A percentile compares a stretch with the other conserved stretches of the same genome.
phyloP scores from a whole-genome alignment of 1,140 invertebrate species.

The Drosophila jambulina region DNA sequence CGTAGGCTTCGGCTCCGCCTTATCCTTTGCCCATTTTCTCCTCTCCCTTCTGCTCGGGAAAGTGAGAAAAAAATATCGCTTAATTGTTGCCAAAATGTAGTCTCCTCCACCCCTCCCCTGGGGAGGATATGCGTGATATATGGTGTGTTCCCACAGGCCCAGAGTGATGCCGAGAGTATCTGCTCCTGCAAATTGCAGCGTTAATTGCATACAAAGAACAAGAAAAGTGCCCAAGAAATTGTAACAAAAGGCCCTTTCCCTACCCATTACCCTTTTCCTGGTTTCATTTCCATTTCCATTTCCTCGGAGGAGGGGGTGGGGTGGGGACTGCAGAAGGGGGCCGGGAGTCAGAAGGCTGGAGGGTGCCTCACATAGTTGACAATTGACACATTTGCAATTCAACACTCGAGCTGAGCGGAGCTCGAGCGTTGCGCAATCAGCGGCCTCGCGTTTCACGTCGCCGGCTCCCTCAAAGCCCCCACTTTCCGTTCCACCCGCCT shows the following conservation, averaged over 20 bases:
- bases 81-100: constrained; percentile 69
- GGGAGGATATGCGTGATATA: constrained; percentile 30
- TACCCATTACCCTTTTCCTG: background rate
- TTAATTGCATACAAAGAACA: constrained; percentile 81
- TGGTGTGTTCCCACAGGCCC: background rate
- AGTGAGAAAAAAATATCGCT: constrained; percentile 53
- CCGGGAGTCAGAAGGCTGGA: constrained; percentile 15
- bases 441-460: constrained; percentile 50
- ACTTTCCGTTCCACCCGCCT: background rate
- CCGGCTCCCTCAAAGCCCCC: background rate
- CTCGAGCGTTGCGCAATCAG: constrained; percentile 64
- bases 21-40: background rate
- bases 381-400: constrained; percentile 84
- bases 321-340: background rate
- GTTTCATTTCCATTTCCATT: constrained; percentile 18
- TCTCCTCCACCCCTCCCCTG: background rate
- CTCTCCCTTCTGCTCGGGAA: background rate
- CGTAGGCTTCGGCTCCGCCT: background rate
- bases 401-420: constrained; percentile 67
- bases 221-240: constrained; percentile 79
- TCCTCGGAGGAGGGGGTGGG: background rate
- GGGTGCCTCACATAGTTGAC: constrained; percentile 75
- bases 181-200: constrained; percentile 71
- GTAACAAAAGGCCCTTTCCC: constrained; percentile 66
- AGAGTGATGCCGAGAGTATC: constrained; percentile 17